A percentile compares a stretch with the other conserved stretches of the same genome.
phyloP scores from a whole-genome alignment of 2,113 vertebrate genomes.

The Erythrolamprus reginae region DNA sequence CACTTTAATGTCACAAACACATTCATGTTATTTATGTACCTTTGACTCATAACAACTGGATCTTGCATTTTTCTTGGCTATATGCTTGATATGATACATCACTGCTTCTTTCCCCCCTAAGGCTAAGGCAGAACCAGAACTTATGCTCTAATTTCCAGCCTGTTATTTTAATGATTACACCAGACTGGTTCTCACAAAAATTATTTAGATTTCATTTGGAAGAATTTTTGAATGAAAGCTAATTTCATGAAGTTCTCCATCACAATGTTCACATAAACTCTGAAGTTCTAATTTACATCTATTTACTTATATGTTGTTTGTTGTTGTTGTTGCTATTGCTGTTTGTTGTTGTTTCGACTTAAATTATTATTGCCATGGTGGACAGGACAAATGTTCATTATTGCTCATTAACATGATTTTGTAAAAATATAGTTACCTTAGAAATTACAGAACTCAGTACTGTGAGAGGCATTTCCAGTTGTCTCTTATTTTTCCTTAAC shows the following conservation, averaged over 20 bases:
- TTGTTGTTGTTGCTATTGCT: too few relatives aligned
- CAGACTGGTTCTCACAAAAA: not conserved
- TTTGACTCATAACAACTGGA: not conserved
- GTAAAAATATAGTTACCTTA: not conserved
- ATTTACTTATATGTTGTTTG: not conserved
- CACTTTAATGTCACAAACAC: not conserved
- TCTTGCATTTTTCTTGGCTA: not conserved
- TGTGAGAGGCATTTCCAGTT: not conserved
- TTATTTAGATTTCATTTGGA: not conserved
- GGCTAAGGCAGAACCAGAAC: not conserved
- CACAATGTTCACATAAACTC: not conserved
- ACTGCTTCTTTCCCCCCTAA: accelerated
- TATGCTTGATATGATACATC: not conserved
- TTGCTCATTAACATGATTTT: not conserved
- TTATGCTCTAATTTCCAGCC: not conserved
- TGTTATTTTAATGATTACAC: not conserved
- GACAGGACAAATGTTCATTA: not conserved
- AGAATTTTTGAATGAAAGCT: not conserved
- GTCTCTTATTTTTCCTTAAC: not conserved
- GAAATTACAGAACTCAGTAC: not conserved
- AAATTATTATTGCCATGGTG: not conserved
- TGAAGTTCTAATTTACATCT: not conserved
- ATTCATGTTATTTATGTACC: not conserved
- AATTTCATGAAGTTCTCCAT: not conserved
- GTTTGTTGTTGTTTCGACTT: too few relatives aligned